Evolutionary conservation across 2,113 vertebrate species (phyloP).

Genomic region (Perca flavescens): DNA sequence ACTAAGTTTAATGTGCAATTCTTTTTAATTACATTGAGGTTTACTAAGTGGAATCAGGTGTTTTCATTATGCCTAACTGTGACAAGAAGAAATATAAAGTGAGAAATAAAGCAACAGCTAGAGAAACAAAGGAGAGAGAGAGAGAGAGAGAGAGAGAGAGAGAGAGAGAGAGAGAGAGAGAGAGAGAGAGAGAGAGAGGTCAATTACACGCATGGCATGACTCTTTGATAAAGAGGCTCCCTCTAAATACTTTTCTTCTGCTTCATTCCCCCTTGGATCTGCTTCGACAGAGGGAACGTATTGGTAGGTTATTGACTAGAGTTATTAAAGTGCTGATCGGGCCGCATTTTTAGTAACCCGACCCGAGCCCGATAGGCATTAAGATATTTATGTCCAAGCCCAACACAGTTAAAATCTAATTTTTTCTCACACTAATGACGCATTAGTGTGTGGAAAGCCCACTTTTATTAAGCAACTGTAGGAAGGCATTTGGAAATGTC

Average conservation of each 20-base stretch:
- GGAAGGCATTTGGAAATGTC: too few species aligned
- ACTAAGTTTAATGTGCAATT: not conserved
- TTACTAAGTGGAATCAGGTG: slow-evolving; percentile 3
- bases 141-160: not conserved
- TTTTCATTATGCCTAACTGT: slow-evolving; percentile 6
- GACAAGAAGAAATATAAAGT: not conserved
- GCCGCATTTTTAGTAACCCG: too few species aligned
- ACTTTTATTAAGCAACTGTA: too few species aligned
- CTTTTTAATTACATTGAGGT: not conserved
- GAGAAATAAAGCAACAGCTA: not conserved
- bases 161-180: not conserved
- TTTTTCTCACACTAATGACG: too few species aligned
- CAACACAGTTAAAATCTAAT: too few species aligned
- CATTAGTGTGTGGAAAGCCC: too few species aligned
- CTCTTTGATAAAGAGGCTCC: slow-evolving; percentile 43
- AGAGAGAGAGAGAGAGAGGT: not conserved
- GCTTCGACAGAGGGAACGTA: slow-evolving; percentile 35
- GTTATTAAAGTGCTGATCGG: too few species aligned
- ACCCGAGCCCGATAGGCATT: too few species aligned
- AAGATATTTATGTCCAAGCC: too few species aligned
- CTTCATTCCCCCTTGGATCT: slow-evolving; percentile 25
- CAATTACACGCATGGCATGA: slow-evolving; percentile 65
- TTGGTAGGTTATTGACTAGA: slow-evolving; percentile 10
- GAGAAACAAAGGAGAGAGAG: not conserved
- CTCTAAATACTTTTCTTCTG: slow-evolving; percentile 53